Evolutionary conservation across 1,140 invertebrate genomes (phyloP), one percentile per base, ranked within the genome.

Genomic region (Acromyrmex heyeri): DNA sequence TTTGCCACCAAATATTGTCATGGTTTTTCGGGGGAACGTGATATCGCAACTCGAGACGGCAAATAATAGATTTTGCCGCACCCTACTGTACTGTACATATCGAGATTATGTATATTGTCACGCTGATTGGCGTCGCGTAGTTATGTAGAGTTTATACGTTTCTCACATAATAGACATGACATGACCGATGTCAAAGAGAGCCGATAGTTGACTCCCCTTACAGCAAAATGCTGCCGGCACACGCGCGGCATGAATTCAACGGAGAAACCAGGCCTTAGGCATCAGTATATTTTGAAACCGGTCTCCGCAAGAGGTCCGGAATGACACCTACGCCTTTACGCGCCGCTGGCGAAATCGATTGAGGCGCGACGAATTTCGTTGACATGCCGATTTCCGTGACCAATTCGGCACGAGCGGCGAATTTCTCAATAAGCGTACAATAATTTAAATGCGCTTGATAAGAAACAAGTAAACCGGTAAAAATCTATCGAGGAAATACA

Each of bases 261-360:
- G 44, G 27, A 69, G 44, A 86, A 82, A 88, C 57, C 65, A 62
- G 34, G 53, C 62, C 62, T 18, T 75, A 53, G 70, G 77, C 53
- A 59, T 30, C 78, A 72, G 88, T 65, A 87, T 65, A 85, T 90
- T 88, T 91, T 79, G 76, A 91, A 91, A 91, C 87, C 89, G 89
- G 89, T 91, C 81, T 75, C 44, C 44, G 53, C 50, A 34, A 59
- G n/a, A 85, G 48, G 50, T 88, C 87, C 65, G 89, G 83, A 88
- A 90, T 79, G 57, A 88, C 89, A 87, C 89, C 86, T 81, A 91
- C 85, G 79, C 89, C 59, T 30, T 82, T 77, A 81, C 67, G 38
- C 65, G 27, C 73, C 30, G 55, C 69, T 83, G 55, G 69, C 61
- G 76, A 59, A 62, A 79, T 89, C 85, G 88, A 87, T 89, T 73